Percentiles rank a stretch among this genome's conserved stretches.
phyloP scores from a whole-genome alignment of 2,113 vertebrate genomes.

The Engystomops pustulosus region DNA sequence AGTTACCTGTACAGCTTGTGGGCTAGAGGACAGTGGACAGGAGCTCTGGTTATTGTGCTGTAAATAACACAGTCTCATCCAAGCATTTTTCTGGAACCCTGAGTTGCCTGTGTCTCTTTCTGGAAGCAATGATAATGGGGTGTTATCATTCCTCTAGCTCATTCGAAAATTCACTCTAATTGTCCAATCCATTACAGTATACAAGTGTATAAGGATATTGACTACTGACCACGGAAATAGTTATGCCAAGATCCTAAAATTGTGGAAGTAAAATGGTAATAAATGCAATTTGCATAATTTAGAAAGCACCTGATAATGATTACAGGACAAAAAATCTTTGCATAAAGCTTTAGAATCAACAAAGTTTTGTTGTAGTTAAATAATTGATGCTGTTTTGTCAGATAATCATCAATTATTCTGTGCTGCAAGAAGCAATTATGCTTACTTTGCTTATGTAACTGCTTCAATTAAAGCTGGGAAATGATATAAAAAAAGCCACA shows the following conservation, averaged over 20 bases:
- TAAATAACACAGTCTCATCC: no score
- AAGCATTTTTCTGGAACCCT: no score
- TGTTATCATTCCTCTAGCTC: no score
- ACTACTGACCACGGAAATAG: no score
- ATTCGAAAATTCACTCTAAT: no score
- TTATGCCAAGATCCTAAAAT: neutral
- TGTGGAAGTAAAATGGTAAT: neutral
- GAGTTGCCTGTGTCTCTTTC: no score
- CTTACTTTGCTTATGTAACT: slow-evolving; percentile 50
- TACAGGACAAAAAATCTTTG: neutral
- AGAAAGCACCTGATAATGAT: neutral
- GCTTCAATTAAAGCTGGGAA: slow-evolving; percentile 40
- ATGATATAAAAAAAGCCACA: neutral
- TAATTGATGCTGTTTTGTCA: slow-evolving; percentile 48
- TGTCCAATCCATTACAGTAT: no score
- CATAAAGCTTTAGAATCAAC: neutral
- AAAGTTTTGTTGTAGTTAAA: slow-evolving; percentile 36
- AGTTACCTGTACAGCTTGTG: no score
- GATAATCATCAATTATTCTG: slow-evolving; percentile 50
- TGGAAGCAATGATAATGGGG: no score
- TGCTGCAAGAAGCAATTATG: slow-evolving; percentile 42
- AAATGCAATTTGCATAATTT: neutral
- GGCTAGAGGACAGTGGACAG: no score
- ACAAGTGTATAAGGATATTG: no score
- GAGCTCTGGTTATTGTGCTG: no score